Base-by-base conservation (phyloP, 92 coral and sea anemone species). In the Pocillopora grandis region DNA sequence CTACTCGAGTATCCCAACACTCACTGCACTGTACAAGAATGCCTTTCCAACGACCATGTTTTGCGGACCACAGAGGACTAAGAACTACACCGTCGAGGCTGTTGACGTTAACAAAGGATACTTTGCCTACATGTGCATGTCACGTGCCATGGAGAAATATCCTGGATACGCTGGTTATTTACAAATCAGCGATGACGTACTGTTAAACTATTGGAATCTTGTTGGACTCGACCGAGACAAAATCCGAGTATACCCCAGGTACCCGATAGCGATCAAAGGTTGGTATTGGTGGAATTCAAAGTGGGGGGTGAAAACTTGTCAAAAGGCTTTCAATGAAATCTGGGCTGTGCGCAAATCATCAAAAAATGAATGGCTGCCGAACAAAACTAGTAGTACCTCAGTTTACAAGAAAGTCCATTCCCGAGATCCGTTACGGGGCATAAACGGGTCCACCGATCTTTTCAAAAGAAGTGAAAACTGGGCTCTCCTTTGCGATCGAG, bases 211-310 rank as follows among this genome's bases (percentile, higher is more conserved):
- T 58, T 95, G 98, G 98, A 93, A 95, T 74, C 74, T 95, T 58
- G 85, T 83, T 55, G 57, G 48, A 48, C 73, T 93, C 31, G 93
- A 89, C 72, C 79, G 89, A 48, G 80, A 66, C 12, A 87, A 72
- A 66, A 95, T 95, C 31, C 91, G 98, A 97, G 89, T 89, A 70
- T 97, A 97, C 13, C 97, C 98, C 1, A 93, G 75, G 52, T 83
- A 58, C 0, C 88, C 97, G 3, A 85, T 86, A 49, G 52, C 87
- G 8, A 86, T 89, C 12, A 61, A 65, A 7, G 77, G 80, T 65
- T 95, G 98, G 98, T 94, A 90, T 69, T 95, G 97, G 97, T 95
- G 98, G 98, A 87, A 87, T 20, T 84, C 93, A 0, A 82, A 87
- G 0, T 93, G 96, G 91, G 98, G 98, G 10, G 75, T 89, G 66